Evolutionary conservation across 2,888 invertebrate genomes (phyloP), one percentile per base, ranked within the genome.

Genomic region (Leucophora obtusa): DNA sequence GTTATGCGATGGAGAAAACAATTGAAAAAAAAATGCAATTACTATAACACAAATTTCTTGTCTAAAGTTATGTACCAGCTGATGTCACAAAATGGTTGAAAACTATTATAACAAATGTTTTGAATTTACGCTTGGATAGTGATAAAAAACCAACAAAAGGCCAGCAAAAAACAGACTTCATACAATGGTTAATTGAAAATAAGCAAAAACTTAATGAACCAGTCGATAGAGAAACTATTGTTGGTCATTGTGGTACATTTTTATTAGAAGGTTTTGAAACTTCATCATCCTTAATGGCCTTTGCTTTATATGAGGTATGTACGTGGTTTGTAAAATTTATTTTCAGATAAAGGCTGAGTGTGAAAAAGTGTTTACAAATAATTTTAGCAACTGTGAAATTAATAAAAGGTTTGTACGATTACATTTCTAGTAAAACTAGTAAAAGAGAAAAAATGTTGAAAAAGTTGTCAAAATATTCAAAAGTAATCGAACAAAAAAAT

Each of bases 191-290:
- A 0, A 76, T 84, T 10, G 85, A 84, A 10, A 85, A 83, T 8
- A 85, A 82, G 51, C 76, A 79, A 21, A 85, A 84, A 38, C 63
- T 74, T 2, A 80, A 84, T 4, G 84, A 84, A 53, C 74, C 84
- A 0, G 65, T 86, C 0, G 81, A 85, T 60, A 77, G 75, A 9
- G 58, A 33, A 1, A 76, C 17, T 14, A 85, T 84, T n/a, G 81
- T 84, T 5, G 87, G 87, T 0, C 88, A 87, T 66, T 86, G 86
- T 35, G 79, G 84, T 47, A 88, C 87, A 0, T 82, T 88, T 65
- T 58, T 88, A 8, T 56, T 88, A 11, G 87, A 88, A 76, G 87
- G 88, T 4, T 88, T 87, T 50, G 87, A 88, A 66, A 88, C 88
- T 11, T 87, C 87, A 11, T 86, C 88, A 10, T 83, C 84, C 14